A percentile compares a stretch with the other conserved stretches of the same genome.
Evolutionary conservation across 1,140 invertebrate genomes (phyloP).

Genomic region (Bombus confusus): DNA sequence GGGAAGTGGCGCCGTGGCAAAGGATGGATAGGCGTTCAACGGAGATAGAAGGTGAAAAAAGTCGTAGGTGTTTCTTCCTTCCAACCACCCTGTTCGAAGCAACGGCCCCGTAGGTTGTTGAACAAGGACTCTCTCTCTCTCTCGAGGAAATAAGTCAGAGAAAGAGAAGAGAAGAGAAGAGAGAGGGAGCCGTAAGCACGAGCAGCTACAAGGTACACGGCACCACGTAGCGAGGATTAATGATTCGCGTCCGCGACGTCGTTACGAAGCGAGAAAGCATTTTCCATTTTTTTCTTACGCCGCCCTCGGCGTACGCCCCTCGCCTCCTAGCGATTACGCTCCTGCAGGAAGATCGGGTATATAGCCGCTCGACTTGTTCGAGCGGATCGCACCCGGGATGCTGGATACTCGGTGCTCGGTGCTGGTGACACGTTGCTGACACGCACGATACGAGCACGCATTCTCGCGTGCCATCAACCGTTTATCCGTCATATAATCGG

Average conservation of each 20-base stretch:
- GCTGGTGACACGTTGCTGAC: constrained; percentile 15
- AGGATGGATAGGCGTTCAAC: constrained; percentile 23
- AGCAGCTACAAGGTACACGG: constrained; percentile 65
- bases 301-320: background rate
- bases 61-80: constrained; percentile 43
- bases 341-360: constrained; percentile 19
- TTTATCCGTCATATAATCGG: constrained; percentile 11
- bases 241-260: constrained; percentile 69
- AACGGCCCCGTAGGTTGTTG: background rate
- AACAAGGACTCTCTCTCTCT: background rate
- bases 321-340: constrained; percentile 5
- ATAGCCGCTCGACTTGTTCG: background rate
- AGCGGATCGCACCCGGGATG: constrained; percentile 12
- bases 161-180: background rate
- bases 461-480: background rate
- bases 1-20: constrained; percentile 15
- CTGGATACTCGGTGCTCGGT: background rate
- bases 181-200: constrained; percentile 63
- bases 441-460: background rate
- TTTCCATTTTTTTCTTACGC: constrained; percentile 60
- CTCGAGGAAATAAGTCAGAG: background rate
- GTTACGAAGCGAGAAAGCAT: constrained; percentile 65
- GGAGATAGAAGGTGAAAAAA: constrained; percentile 43
- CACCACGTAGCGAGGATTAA: constrained; percentile 66
- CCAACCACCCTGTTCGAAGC: constrained; percentile 24